phyloP scores from a whole-genome alignment of 2,113 vertebrate species.

The Chlorodrepanis virens region DNA sequence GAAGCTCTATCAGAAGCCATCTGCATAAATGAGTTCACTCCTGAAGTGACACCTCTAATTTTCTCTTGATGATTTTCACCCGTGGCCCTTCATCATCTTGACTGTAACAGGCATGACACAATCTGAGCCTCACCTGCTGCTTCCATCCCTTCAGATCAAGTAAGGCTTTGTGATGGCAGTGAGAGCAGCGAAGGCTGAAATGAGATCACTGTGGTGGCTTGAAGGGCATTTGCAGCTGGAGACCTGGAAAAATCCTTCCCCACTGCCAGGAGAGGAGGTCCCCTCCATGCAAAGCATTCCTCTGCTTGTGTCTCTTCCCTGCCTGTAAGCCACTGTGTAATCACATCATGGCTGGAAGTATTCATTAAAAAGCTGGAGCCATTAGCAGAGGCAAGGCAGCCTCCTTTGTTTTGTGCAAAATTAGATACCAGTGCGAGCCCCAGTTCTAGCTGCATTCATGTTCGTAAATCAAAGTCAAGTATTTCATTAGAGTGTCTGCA shows the following conservation, averaged over 20 bases:
- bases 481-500: constrained; percentile 59
- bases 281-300: not conserved
- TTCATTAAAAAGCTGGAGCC: constrained; percentile 50
- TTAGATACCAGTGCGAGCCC: not conserved
- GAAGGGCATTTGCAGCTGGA: not conserved
- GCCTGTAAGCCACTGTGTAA: constrained; percentile 20
- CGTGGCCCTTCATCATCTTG: not conserved
- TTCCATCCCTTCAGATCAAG: constrained; percentile 21
- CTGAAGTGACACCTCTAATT: constrained; percentile 8
- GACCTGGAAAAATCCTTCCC: not conserved
- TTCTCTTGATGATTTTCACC: not conserved
- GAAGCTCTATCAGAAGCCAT: not conserved
- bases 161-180: not conserved
- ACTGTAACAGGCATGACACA: not conserved
- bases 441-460: constrained; percentile 8
- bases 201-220: not conserved
- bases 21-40: not conserved
- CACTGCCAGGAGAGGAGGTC: constrained; percentile 1
- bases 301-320: not conserved
- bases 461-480: constrained; percentile 61
- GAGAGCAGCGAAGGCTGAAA: not conserved
- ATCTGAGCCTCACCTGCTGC: not conserved
- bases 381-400: not conserved
- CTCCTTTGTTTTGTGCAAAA: constrained; percentile 41
- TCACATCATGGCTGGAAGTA: constrained; percentile 13